These are phyloP conservation scores for Bostrychus sinensis DNA, from an alignment of 2,113 vertebrate species.

Conservation along the genomic window DNA sequence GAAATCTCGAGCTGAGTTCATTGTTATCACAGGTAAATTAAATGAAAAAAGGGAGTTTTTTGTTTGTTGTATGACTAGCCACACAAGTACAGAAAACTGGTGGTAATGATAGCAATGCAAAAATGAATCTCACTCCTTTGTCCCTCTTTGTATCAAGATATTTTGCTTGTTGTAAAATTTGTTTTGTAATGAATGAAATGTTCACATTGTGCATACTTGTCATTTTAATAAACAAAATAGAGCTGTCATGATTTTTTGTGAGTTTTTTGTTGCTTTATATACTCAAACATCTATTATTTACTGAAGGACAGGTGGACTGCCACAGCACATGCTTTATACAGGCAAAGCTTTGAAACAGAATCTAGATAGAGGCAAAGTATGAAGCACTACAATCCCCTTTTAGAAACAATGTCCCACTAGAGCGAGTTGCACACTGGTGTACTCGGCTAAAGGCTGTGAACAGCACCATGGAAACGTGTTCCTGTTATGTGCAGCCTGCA, in stretches of 20 bases:
- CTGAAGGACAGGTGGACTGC: too few species aligned
- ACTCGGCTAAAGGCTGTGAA: constrained; percentile 23
- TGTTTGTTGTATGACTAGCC: background rate
- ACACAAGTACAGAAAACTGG: background rate
- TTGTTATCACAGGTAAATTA: constrained; percentile 5
- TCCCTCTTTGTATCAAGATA: constrained; percentile 5
- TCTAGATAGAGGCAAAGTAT: background rate
- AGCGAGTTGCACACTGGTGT: constrained; percentile 2
- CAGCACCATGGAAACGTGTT: constrained; percentile 20
- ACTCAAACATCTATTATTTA: too few species aligned
- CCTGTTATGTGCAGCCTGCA: constrained; percentile 23
- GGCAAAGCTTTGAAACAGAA: too few species aligned
- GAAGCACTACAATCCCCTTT: constrained; percentile 13
- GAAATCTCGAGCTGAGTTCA: background rate
- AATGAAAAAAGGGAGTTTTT: constrained; percentile 50
- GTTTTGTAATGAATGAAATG: constrained; percentile 18
- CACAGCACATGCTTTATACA: too few species aligned
- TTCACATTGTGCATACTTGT: constrained; percentile 12
- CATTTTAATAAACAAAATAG: constrained; percentile 10
- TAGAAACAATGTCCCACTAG: constrained; percentile 10
- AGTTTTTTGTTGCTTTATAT: too few species aligned
- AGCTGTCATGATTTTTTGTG: constrained; percentile 1
- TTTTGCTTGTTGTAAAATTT: constrained; percentile 34
- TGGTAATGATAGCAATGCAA: background rate
- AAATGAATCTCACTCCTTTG: constrained; percentile 1